Evolutionary conservation across 2,888 invertebrate genomes (phyloP), one percentile per base, ranked within the genome.

Genomic region (Globia sparganii): DNA sequence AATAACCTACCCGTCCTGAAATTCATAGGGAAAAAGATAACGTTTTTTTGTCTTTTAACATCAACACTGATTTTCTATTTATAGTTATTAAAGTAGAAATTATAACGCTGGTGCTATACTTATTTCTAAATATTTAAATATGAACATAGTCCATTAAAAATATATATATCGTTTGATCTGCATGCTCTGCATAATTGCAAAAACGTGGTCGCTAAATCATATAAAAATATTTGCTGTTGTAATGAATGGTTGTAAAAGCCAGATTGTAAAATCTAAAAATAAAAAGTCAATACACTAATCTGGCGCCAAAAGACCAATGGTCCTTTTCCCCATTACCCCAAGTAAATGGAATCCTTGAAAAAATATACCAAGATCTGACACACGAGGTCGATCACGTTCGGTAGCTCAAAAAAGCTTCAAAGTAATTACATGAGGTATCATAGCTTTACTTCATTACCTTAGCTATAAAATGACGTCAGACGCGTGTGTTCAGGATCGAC

Each of bases 351-450:
- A 94, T 93, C 94, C 94, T 94, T 95, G 93, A 92, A 86, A 85
- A 84, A 89, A 87, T 86, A 85, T 87, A 88, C 83, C 82, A 80
- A 84, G 83, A 84, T 89, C 86, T 94, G 95, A 95, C 93, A 92
- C 85, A 88, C 93, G 92, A 95, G 95, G 96, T 91, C 95, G 81
- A 81, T 91, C 92, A 92, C 91, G 92, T 88, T 91, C 87, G 81
- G 88, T 85, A 87, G 87, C 87, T 84, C 82, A 87, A 87, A 90
- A 86, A 91, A 90, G 89, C 89, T 88, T 83, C 85, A 68, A 88
- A 89, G 92, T 95, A 95, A 95, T 95, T 94, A 94, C 92, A 90
- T 85, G 86, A 92, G 89, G 91, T 92, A 92, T 93, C 91, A 90
- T 91, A 91, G 89, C 89, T 91, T 87, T 85, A 87, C 89, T 88